Conservation (phyloP, 1,140 invertebrate genomes). For the Hycleus phaleratus region DNA sequence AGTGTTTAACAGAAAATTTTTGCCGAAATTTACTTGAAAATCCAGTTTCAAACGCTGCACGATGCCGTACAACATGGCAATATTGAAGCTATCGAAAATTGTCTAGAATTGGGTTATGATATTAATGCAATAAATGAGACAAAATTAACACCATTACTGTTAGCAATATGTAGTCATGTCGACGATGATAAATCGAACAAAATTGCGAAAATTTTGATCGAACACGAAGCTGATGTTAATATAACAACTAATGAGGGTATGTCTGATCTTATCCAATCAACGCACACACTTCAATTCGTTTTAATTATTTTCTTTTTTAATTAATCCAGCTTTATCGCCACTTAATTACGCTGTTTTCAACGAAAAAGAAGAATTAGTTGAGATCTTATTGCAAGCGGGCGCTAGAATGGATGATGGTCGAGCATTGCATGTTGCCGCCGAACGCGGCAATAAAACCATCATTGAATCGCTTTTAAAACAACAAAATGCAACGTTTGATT, state of each 20-base stretch:
- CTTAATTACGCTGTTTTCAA: slow-evolving; percentile 6
- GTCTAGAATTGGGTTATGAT: slow-evolving; percentile 3
- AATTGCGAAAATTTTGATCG: slow-evolving; percentile 14
- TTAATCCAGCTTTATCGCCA: background rate
- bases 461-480: slow-evolving; percentile 2
- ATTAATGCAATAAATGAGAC: slow-evolving; percentile 13
- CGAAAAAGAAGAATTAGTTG: background rate
- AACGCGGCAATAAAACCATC: slow-evolving; percentile 3
- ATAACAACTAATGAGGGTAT: background rate
- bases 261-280: no score
- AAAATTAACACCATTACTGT: slow-evolving; percentile 13
- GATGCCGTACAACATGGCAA: slow-evolving; percentile 3
- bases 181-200: slow-evolving; percentile 5
- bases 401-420: background rate
- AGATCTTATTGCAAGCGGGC: slow-evolving; percentile 2
- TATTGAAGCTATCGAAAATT: slow-evolving; percentile 2
- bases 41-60: slow-evolving; percentile 1
- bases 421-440: slow-evolving; percentile 6
- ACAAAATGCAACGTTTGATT: background rate
- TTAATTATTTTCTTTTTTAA: no score
- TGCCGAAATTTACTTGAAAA: no score
- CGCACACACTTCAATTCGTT: no score
- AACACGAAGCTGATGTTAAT: slow-evolving; percentile 13
- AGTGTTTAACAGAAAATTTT: background rate
- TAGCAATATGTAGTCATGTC: slow-evolving; percentile 8